A percentile compares a stretch with the other conserved stretches of the same genome.
These are phyloP conservation scores for Tachysurus vachellii DNA, from an alignment of 2,113 vertebrate genomes.

Conservation along the genomic window DNA sequence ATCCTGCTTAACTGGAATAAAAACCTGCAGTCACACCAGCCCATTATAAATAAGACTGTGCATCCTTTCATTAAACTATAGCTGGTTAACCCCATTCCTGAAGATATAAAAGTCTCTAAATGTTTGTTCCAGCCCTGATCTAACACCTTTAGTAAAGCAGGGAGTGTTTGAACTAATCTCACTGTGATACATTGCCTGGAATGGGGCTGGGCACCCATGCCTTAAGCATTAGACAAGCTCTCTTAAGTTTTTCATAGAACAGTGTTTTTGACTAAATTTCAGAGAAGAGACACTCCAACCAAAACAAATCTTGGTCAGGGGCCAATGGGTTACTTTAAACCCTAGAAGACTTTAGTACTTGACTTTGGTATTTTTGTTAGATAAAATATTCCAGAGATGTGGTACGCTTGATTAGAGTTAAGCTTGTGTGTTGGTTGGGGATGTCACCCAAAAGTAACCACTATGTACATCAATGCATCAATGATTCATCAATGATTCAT, in stretches of 20 bases:
- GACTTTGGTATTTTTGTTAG: neutral
- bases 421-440: neutral
- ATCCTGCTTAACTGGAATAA: neutral
- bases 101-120: neutral
- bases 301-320: neutral
- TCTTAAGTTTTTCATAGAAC: neutral
- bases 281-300: neutral
- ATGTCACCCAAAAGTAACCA: neutral
- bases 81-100: neutral
- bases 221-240: neutral
- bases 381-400: neutral
- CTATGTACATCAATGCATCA: neutral
- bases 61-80: neutral
- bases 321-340: neutral
- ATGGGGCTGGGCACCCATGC: neutral
- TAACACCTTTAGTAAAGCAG: neutral
- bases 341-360: neutral
- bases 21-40: neutral
- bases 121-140: neutral
- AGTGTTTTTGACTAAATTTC: neutral
- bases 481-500: too few species aligned
- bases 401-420: neutral
- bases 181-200: constrained; percentile 9
- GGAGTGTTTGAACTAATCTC: constrained; percentile 1
- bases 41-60: neutral